Evolutionary conservation across 1,140 invertebrate species (phyloP), one percentile per base, ranked within the genome.

Genomic region (Cotesia chilonis): DNA sequence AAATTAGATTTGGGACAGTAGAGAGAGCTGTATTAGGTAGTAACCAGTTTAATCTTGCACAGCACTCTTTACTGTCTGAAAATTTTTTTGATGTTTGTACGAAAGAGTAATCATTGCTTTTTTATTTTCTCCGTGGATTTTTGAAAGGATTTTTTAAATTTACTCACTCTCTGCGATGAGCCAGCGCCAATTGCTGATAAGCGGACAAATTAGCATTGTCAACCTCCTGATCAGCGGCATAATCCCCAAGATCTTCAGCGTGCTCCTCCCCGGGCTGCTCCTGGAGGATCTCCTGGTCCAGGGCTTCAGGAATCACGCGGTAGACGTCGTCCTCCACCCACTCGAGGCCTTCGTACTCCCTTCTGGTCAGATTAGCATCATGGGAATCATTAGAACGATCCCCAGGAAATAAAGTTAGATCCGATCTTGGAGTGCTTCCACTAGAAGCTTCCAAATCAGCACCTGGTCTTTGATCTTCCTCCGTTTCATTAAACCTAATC

Each of bases 301-400:
- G 14, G 1, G 76, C 77, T 10, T 81, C 81, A 4, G 85, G 85
- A 57, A 85, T 81, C 20, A 87, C 85, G 36, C 82, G 78, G 67
- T 87, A 87, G 66, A 87, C 82, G 28, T 87, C 85, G 17, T 84
- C 84, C 9, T 82, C 80, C 9, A 87, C 76, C 85, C 84, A 87
- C 52, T 87, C 83, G 3, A 87, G 69, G 1, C 85, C 86, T 51
- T 86, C 83, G 74, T 84, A 87, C 47, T 79, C 76, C 59, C 71
- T 80, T 51, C 76, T 79, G 7, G n/a, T 54, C 52, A 17, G 4
- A 28, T 68, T 63, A n/a, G 9, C 9, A 37, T 41, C 28, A 47
- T 6, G 4, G 0, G 9, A 41, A 41, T 9, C 41, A 47, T 6
- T 47, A 47, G 41, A 47, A 6, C 6, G 10, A 6, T 47, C 2